Conservation (phyloP, 37 sponge, comb jelly and placozoan genomes). For the Tethya wilhelma region DNA sequence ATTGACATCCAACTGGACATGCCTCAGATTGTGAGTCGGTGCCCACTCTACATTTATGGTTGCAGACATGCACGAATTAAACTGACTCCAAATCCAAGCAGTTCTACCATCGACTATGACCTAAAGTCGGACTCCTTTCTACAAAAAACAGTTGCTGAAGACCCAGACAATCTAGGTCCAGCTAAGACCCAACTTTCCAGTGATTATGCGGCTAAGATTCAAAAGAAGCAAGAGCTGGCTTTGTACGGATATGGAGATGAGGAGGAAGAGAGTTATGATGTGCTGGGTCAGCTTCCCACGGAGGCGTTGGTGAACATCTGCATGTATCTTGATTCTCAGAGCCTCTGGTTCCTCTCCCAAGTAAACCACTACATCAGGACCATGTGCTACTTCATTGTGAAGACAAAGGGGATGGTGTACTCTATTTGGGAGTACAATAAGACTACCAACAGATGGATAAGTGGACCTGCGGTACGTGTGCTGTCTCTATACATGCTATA, state of each 20-base stretch:
- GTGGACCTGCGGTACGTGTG: slow-evolving; percentile 10
- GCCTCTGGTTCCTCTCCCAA: slow-evolving; percentile 63
- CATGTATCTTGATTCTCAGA: slow-evolving; percentile 46
- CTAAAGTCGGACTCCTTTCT: not conserved
- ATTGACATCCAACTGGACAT: slow-evolving; percentile 26
- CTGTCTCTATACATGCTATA: no score
- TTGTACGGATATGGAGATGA: slow-evolving; percentile 58
- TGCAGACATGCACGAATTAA: slow-evolving; percentile 22
- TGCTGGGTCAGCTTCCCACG: slow-evolving; percentile 59
- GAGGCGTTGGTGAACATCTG: slow-evolving; percentile 39
- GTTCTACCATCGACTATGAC: slow-evolving; percentile 26
- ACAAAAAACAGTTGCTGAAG: not conserved
- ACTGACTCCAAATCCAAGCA: slow-evolving; percentile 20
- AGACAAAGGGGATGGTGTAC: slow-evolving; percentile 49
- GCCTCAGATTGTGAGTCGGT: slow-evolving; percentile 18
- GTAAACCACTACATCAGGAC: slow-evolving; percentile 56
- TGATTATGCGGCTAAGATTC: slow-evolving; percentile 21
- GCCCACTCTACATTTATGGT: slow-evolving; percentile 55
- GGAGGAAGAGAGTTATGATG: slow-evolving; percentile 48
- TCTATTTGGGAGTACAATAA: slow-evolving; percentile 13
- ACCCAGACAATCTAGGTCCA: not conserved
- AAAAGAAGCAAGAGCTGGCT: slow-evolving; percentile 60
- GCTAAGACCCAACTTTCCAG: not conserved
- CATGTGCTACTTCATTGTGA: slow-evolving; percentile 49
- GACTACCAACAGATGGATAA: not conserved